A percentile compares a stretch with the other conserved stretches of the same genome.
phyloP scores from a whole-genome alignment of 2,888 invertebrate species.

The Cerceris rybyensis region DNA sequence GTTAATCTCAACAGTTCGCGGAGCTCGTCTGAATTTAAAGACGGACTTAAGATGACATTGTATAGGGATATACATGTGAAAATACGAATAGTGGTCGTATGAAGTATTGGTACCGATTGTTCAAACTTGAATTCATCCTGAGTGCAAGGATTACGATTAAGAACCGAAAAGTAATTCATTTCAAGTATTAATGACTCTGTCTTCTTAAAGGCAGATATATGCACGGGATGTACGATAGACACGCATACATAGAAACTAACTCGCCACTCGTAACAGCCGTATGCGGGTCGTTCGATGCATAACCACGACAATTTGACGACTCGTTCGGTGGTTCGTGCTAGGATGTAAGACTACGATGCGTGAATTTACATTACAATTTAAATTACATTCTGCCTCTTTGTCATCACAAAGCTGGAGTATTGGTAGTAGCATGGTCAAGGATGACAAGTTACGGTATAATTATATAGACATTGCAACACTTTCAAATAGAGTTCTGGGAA shows the following conservation, averaged over 20 bases:
- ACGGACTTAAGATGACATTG: too few relatives aligned
- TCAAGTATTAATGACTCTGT: neutral
- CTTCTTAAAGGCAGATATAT: neutral
- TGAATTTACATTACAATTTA: conserved; percentile 57
- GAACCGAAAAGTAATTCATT: neutral
- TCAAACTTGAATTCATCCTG: too few relatives aligned
- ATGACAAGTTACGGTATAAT: conserved; percentile 51
- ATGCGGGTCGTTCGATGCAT: conserved; percentile 18
- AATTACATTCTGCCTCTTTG: conserved; percentile 31
- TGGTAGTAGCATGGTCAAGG: conserved; percentile 51
- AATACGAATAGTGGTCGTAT: too few relatives aligned
- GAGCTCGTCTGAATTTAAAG: too few relatives aligned
- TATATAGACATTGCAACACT: conserved; percentile 36
- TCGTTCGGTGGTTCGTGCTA: conserved; percentile 21
- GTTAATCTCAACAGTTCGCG: too few relatives aligned
- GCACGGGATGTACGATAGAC: neutral
- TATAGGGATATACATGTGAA: too few relatives aligned
- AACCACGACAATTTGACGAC: conserved; percentile 40
- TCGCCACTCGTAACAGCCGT: conserved; percentile 16
- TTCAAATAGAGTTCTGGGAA: conserved; percentile 25
- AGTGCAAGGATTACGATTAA: too few relatives aligned
- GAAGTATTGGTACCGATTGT: too few relatives aligned
- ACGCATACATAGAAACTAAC: neutral
- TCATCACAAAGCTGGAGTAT: conserved; percentile 32
- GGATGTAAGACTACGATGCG: conserved; percentile 19